Evolutionary conservation across 2,888 invertebrate genomes (phyloP).

Genomic region (Melieria omissa): DNA sequence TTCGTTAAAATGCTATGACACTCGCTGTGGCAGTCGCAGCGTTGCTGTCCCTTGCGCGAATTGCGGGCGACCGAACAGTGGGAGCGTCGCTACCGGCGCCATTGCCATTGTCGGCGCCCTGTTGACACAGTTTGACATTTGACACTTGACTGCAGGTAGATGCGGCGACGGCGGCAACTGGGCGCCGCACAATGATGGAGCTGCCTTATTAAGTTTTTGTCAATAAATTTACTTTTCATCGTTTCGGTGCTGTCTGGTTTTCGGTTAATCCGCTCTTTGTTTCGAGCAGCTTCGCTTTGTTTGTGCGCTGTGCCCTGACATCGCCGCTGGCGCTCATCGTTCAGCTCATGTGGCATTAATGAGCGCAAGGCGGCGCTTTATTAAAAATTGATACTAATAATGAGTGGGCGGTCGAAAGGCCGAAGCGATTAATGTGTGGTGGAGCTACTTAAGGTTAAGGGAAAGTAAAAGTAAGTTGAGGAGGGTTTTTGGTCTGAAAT

Average conservation of each 20-base stretch:
- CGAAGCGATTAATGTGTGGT: not conserved
- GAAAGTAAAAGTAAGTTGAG: not conserved
- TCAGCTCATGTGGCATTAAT: slow-evolving; percentile 31
- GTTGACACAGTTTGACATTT: slow-evolving; percentile 9
- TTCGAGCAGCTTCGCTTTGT: slow-evolving; percentile 3
- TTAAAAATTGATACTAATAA: slow-evolving; percentile 27
- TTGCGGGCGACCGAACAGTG: too few species aligned
- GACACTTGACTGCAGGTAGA: not conserved
- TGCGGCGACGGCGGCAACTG: too few species aligned
- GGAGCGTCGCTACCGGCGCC: too few species aligned
- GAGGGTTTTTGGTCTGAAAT: not conserved
- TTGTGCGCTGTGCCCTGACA: slow-evolving; percentile 15
- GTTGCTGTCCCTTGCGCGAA: too few species aligned
- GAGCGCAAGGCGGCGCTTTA: slow-evolving; percentile 26
- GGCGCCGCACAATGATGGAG: not conserved
- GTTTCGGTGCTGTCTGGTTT: not conserved
- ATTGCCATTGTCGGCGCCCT: too few species aligned
- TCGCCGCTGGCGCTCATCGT: slow-evolving; percentile 31
- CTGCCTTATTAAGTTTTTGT: slow-evolving; percentile 25
- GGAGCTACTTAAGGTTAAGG: not conserved
- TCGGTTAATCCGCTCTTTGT: not conserved
- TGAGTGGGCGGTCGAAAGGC: not conserved
- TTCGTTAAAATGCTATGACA: not conserved
- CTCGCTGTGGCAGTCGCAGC: not conserved
- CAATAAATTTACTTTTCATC: slow-evolving; percentile 5